A percentile compares a stretch with the other conserved stretches of the same genome.
These are phyloP conservation scores for Diprion similis DNA, from an alignment of 1,140 invertebrate genomes.

Conservation along the genomic window DNA sequence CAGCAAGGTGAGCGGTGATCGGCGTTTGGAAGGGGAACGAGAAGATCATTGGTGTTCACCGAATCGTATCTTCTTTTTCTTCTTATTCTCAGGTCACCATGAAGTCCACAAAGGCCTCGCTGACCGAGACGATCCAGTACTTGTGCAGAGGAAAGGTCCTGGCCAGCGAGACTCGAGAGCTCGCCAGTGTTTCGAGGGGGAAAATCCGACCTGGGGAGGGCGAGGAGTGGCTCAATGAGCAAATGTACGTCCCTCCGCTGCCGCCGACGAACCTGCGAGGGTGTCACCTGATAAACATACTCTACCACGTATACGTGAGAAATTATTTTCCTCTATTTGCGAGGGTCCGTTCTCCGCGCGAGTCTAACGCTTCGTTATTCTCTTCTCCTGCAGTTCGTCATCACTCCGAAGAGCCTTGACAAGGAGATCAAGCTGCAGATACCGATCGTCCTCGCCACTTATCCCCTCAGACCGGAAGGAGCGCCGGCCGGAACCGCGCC, in stretches of 20 bases:
- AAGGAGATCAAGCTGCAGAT: constrained; percentile 92
- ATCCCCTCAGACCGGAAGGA: constrained; percentile 78
- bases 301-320: constrained; percentile 95
- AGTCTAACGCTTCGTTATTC: constrained; percentile 19
- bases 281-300: constrained; percentile 92
- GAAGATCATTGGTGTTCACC: no score
- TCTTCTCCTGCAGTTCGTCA: constrained; percentile 78
- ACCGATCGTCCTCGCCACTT: constrained; percentile 93
- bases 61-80: neutral
- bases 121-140: constrained; percentile 86
- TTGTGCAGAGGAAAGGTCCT: constrained; percentile 85
- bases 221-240: constrained; percentile 89
- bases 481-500: constrained; percentile 66
- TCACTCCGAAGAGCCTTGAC: constrained; percentile 88
- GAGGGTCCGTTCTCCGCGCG: neutral
- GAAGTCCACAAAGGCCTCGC: constrained; percentile 60
- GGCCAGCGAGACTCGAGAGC: constrained; percentile 85
- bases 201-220: constrained; percentile 83
- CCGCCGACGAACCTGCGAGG: constrained; percentile 95
- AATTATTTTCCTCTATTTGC: constrained; percentile 12
- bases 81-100: constrained; percentile 52
- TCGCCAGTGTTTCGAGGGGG: constrained; percentile 81
- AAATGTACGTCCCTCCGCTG: constrained; percentile 91
- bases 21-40: constrained; percentile 56
- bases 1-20: constrained; percentile 78